phyloP scores from a whole-genome alignment of 2,797 vertebrate species.

The Poecilia gillii region DNA sequence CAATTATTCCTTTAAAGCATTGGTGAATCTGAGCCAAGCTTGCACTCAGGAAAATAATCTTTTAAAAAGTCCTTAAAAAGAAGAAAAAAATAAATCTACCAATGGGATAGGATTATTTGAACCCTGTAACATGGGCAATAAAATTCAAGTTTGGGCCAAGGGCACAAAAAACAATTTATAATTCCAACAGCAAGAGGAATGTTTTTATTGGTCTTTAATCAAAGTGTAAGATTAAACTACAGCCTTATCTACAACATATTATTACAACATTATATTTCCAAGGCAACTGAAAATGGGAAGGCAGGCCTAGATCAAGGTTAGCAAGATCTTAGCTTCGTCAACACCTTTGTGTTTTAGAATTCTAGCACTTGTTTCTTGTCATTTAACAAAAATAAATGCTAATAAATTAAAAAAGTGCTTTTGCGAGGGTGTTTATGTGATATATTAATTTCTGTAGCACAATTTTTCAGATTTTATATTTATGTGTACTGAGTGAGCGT shows the following conservation, averaged over 20 bases:
- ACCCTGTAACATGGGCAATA: conserved; percentile 24
- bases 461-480: background rate
- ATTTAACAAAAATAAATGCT: background rate
- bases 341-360: background rate
- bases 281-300: background rate
- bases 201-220: background rate
- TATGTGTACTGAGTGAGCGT: background rate
- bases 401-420: background rate
- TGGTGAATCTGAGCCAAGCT: conserved; percentile 30
- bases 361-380: background rate
- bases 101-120: background rate
- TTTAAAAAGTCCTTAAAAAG: conserved; percentile 31
- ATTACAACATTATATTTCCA: background rate
- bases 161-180: conserved; percentile 6
- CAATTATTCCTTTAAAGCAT: conserved; percentile 46
- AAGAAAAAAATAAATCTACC: conserved; percentile 8
- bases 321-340: background rate
- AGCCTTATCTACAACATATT: background rate
- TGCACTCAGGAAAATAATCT: conserved; percentile 55
- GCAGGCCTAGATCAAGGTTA: background rate
- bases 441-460: background rate
- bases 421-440: background rate
- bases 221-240: conserved; percentile 1
- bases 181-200: background rate
- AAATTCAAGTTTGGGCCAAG: conserved; percentile 24